Conservation (phyloP, 2,113 vertebrate species). For the Alethe castanea region DNA sequence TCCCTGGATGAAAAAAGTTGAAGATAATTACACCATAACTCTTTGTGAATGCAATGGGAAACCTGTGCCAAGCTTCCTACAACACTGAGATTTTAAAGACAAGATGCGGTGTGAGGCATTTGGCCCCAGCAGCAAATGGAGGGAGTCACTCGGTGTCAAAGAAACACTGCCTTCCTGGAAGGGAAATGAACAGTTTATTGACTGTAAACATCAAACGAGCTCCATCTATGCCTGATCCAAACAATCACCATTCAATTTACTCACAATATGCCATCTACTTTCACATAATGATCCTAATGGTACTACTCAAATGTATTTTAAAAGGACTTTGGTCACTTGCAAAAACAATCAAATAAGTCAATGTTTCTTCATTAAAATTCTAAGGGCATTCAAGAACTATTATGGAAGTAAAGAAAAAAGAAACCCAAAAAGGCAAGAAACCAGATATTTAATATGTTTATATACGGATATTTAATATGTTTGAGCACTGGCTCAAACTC, state of each 20-base stretch:
- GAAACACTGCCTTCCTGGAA: not conserved
- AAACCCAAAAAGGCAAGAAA: not conserved
- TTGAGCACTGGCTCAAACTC: not conserved
- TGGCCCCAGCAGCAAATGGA: not conserved
- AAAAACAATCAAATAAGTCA: not conserved
- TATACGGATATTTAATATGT: not conserved
- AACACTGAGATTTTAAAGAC: not conserved
- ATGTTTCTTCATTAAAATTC: not conserved
- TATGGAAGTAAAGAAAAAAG: not conserved
- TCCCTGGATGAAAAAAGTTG: not conserved
- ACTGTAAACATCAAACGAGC: not conserved
- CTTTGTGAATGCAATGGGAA: not conserved
- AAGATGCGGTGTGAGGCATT: not conserved
- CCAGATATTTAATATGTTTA: not conserved
- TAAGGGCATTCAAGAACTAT: not conserved
- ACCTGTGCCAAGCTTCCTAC: not conserved
- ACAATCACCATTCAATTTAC: not conserved
- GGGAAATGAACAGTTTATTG: not conserved
- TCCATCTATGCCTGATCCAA: not conserved
- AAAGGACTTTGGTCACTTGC: not conserved
- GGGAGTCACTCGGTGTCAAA: not conserved
- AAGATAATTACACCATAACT: not conserved
- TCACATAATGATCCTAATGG: not conserved
- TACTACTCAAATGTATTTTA: not conserved
- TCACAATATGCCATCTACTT: not conserved